These are phyloP conservation scores for Calliopsis andreniformis DNA, from an alignment of 1,140 invertebrate genomes.

Conservation along the genomic window DNA sequence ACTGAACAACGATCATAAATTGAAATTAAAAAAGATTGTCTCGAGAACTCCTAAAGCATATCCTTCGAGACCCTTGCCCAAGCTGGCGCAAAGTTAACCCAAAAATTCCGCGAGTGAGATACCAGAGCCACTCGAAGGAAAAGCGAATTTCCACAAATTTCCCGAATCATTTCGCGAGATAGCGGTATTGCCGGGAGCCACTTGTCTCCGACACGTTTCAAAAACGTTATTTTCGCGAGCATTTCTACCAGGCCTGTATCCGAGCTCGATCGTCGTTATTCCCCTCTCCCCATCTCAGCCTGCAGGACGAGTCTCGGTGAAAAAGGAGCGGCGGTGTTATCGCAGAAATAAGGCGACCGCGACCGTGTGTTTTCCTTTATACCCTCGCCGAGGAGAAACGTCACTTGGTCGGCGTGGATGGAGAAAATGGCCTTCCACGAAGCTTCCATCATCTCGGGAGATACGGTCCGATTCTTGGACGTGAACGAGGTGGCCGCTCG, in stretches of 20 bases:
- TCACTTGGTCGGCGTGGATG: slow-evolving; percentile 40
- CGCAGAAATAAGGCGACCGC: slow-evolving; percentile 30
- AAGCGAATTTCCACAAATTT: slow-evolving; percentile 34
- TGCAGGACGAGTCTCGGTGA: neutral
- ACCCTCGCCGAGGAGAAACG: slow-evolving; percentile 31
- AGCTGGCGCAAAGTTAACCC: neutral
- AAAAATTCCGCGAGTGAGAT: neutral
- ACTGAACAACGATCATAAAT: too few species aligned
- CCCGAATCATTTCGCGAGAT: slow-evolving; percentile 13
- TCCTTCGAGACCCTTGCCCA: neutral
- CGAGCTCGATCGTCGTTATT: neutral
- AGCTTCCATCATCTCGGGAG: slow-evolving; percentile 12
- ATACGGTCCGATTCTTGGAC: slow-evolving; percentile 30
- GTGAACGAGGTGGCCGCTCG: neutral
- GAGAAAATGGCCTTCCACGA: slow-evolving; percentile 50
- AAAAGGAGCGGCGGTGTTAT: slow-evolving; percentile 54
- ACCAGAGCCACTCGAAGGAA: neutral
- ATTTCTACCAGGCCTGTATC: slow-evolving; percentile 10
- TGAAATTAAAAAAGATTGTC: too few species aligned
- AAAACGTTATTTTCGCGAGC: slow-evolving; percentile 58
- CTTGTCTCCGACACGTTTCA: slow-evolving; percentile 43
- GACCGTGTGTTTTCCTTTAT: slow-evolving; percentile 60
- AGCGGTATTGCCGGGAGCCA: slow-evolving; percentile 29
- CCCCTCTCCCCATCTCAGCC: slow-evolving; percentile 1
- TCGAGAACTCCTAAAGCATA: neutral